These are phyloP conservation scores for Chionomys nivalis DNA, from an alignment of 2,113 vertebrate species.

Conservation along the genomic window DNA sequence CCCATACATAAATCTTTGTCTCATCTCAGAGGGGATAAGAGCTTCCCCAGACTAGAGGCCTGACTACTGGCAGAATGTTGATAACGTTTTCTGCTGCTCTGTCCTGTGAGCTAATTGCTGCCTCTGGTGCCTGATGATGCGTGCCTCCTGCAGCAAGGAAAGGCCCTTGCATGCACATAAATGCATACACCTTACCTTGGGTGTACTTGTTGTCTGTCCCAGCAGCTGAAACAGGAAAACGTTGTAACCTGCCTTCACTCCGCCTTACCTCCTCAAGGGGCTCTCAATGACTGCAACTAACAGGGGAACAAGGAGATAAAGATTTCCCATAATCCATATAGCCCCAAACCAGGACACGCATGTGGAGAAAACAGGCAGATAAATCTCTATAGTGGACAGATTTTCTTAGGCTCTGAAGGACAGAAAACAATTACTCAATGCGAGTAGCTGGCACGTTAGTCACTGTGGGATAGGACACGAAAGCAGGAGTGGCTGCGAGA, in stretches of 20 bases:
- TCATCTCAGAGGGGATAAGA: not conserved
- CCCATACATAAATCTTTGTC: not conserved
- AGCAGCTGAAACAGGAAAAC: not conserved
- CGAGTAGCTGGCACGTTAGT: not conserved
- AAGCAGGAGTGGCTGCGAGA: not conserved
- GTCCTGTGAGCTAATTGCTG: not conserved
- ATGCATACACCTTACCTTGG: not conserved
- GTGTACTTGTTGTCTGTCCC: not conserved
- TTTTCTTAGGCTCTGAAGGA: constrained; percentile 25
- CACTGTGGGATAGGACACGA: too few species aligned
- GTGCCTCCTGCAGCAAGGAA: not conserved
- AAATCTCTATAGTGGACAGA: not conserved
- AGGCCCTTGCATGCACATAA: too few species aligned
- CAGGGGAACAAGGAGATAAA: not conserved
- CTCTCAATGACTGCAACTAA: not conserved
- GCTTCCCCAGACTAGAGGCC: not conserved
- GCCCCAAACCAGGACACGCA: not conserved
- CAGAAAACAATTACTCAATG: not conserved
- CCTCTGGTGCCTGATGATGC: not conserved
- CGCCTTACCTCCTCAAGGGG: not conserved
- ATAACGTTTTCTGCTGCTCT: not conserved
- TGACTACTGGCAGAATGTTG: not conserved
- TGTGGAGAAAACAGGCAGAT: not conserved
- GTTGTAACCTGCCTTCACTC: not conserved
- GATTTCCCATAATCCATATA: not conserved